Evolutionary conservation across 1,140 invertebrate genomes (phyloP).

Genomic region (Drosophila lacteicornis): DNA sequence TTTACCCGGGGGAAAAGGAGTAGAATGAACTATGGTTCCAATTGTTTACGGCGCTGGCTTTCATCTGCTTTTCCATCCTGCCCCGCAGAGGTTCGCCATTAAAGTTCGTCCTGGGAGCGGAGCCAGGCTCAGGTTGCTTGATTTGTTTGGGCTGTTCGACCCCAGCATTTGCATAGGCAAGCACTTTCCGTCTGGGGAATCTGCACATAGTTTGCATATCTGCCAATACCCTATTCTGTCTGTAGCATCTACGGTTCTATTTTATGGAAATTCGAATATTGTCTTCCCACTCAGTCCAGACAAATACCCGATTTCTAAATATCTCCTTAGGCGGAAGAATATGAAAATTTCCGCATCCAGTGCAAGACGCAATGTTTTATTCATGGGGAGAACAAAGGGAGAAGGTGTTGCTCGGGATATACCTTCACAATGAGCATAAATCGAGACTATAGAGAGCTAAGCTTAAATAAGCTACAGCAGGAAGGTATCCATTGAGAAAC

Average conservation of each 20-base stretch:
- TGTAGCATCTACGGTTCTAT: conserved; percentile 18
- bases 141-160: conserved; percentile 32
- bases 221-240: conserved; percentile 18
- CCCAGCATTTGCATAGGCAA: conserved; percentile 74
- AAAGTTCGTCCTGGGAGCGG: conserved; percentile 33
- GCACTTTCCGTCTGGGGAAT: conserved; percentile 57
- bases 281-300: conserved; percentile 18
- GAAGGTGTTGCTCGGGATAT: not conserved
- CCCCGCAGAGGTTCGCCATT: conserved; percentile 23
- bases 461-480: not conserved
- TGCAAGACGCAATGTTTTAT: conserved; percentile 34
- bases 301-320: conserved; percentile 31
- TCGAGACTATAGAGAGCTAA: not conserved
- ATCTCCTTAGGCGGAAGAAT: conserved; percentile 28
- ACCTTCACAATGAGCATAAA: not conserved
- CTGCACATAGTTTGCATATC: conserved; percentile 64
- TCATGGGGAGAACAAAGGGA: conserved; percentile 1
- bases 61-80: conserved; percentile 5
- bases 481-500: not conserved
- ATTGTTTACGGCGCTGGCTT: conserved; percentile 54
- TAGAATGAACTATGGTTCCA: conserved; percentile 52
- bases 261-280: conserved; percentile 42
- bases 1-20: conserved; percentile 34
- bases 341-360: conserved; percentile 22
- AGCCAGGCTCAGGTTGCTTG: conserved; percentile 17